Evolutionary conservation across 2,888 invertebrate genomes (phyloP), one percentile per base, ranked within the genome.

Genomic region (Mesodorylaimus sp.): DNA sequence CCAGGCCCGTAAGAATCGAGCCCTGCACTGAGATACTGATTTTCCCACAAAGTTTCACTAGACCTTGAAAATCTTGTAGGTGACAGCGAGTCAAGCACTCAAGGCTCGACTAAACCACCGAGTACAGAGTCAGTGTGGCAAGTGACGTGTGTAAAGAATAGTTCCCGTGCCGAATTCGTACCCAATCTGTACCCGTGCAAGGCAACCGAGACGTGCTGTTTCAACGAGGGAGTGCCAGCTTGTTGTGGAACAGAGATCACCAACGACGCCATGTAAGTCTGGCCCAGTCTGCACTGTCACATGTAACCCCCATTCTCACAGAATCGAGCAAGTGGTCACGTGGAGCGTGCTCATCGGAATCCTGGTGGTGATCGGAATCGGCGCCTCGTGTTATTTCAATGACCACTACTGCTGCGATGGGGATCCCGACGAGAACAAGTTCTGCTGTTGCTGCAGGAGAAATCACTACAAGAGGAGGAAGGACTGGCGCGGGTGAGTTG

Each of bases 371-470:
- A 26, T 49, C n/a, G 49, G 44, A 16, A 3, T 29, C 37, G 21
- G n/a, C 37, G 49, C 45, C 16, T 43, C 23, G 25, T 49, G 44
- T 28, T 49, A 49, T 28, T 49, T 49, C 49, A 43, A 49, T 21
- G 49, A 49, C 25, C 32, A 39, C 45, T 49, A 49, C 38, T 49
- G 49, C 38, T 49, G 49, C 27, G 49, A 44, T 19, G 37, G n/a
- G 16, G 26, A 45, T 10, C 37, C 10, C 2, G 45, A 26, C 19
- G 25, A 48, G 29, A 32, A 7, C 13, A 10, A 7, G 7, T 10
- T 7, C 21, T 39, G 41, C 21, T 39, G 10, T 39, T 39, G 41
- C 21, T 39, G 41, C 41, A 39, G 21, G 21, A 7, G 21, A 39
- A 39, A 10, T 21, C 7, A 39, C 10, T 39, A 39, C 41, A 39